A percentile compares a stretch with the other conserved stretches of the same genome.
Evolutionary conservation across 2,113 vertebrate species (phyloP).

Genomic region (Corynorhinus townsendii): DNA sequence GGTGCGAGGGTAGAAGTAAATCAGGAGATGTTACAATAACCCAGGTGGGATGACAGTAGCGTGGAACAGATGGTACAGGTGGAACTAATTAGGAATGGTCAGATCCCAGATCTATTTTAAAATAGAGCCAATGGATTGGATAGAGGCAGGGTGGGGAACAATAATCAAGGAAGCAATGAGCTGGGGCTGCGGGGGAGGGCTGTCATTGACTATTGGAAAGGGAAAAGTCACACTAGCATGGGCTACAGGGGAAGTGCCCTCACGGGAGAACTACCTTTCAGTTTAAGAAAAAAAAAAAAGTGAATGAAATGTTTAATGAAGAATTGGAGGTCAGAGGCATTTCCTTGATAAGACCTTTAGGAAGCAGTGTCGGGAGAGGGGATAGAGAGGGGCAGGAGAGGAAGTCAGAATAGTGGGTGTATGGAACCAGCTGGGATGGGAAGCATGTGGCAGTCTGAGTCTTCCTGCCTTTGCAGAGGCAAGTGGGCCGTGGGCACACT

Average conservation of each 20-base stretch:
- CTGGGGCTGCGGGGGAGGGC: not conserved
- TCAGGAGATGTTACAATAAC: not conserved
- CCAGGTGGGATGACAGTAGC: not conserved
- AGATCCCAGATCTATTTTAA: not conserved
- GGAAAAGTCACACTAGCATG: not conserved
- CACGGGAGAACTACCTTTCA: not conserved
- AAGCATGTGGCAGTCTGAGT: not conserved
- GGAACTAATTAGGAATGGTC: not conserved
- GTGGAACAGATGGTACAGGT: not conserved
- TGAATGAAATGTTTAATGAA: not conserved
- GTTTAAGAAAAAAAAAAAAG: not conserved
- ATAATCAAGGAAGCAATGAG: not conserved
- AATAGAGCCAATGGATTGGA: not conserved
- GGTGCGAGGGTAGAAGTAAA: not conserved
- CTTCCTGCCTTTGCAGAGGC: not conserved
- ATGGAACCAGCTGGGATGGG: too few relatives aligned
- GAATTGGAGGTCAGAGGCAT: not conserved
- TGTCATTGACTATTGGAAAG: not conserved
- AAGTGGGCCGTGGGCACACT: not conserved
- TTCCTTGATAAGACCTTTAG: not conserved
- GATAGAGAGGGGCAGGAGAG: not conserved
- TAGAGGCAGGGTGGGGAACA: not conserved
- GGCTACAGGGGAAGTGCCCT: not conserved
- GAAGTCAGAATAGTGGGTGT: not conserved
- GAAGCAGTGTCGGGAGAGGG: accelerated